A percentile compares a stretch with the other conserved stretches of the same genome.
phyloP scores from a whole-genome alignment of 1,140 invertebrate species.

The Papilio glaucus region DNA sequence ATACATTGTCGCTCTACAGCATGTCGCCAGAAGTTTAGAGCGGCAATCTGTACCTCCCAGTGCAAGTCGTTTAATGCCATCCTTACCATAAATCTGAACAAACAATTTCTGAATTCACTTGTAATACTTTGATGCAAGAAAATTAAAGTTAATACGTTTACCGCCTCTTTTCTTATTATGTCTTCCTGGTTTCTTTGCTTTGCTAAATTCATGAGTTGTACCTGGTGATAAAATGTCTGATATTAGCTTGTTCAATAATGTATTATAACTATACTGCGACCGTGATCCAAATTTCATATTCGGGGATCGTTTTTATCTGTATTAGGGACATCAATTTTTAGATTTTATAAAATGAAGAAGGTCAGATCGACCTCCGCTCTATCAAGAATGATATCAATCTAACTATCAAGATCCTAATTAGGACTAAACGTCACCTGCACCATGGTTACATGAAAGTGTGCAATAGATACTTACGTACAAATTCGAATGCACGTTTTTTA shows the following conservation, averaged over 20 bases:
- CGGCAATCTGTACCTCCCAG: conserved; percentile 89
- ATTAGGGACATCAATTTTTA: too few species aligned
- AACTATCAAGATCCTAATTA: too few species aligned
- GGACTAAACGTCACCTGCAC: too few species aligned
- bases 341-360: too few species aligned
- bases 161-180: conserved; percentile 87
- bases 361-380: too few species aligned
- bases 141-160: conserved; percentile 84
- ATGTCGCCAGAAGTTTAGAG: conserved; percentile 86
- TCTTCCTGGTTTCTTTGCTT: conserved; percentile 86
- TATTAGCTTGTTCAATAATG: conserved; percentile 15
- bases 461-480: conserved; percentile 82
- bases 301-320: too few species aligned
- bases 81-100: conserved; percentile 76
- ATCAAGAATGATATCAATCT: too few species aligned
- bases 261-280: too few species aligned
- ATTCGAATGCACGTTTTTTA: conserved; percentile 77
- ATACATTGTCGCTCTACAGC: conserved; percentile 85
- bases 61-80: conserved; percentile 87
- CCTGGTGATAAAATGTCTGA: conserved; percentile 40
- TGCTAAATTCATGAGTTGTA: conserved; percentile 41
- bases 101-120: conserved; percentile 66
- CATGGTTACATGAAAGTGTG: background rate
- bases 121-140: conserved; percentile 85
- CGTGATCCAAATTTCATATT: too few species aligned